Base-by-base conservation (phyloP, 2,113 vertebrate species). In the Etheostoma cragini region DNA sequence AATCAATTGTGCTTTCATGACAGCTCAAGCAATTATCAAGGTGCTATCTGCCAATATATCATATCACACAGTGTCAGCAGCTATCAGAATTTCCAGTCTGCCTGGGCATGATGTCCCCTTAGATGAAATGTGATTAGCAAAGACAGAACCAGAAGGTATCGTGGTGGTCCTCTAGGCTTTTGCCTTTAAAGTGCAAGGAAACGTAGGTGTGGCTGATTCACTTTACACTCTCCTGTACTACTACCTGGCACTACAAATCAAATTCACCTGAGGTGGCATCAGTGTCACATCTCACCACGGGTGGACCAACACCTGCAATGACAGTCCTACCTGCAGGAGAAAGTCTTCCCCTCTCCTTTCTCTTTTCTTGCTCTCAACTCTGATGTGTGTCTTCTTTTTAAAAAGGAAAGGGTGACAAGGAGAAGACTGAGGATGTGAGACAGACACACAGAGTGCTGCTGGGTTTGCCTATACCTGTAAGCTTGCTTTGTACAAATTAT, bases 21-120 rank as follows among this genome's bases (percentile, higher is more conserved):
- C 84, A 88, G 81, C 78, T 71, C 45, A 70, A 67, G 80, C 85
- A 88, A 93, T 89, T 92, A 87, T 71, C 70, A 81, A 84, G 87
- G 79, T 87, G 85, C 69, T 72, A 81, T 87, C 89, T 90, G 80
- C 53, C 63, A 73, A 76, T 54, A 76, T 83, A 85, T 88, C 58
- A 74, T 80, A 86, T 90, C 89, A 80, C 84, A 89, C 75, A 38
- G 54, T 88, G 74, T 87, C 88, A 92, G 75, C 82, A 87, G 73
- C 77, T 72, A 85, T 88, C 78, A 77, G 72, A 24, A 76, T 77
- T 83, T 79, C 68, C 38, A 82, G 53, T 77, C 76, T 80, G 80
- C 60, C 56, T 19, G 67, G 76, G 84, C 72, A 79, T 45, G 76
- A 82, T 85, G 67, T 78, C 58, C 71, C 49, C 49, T 21, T n/a